Percentiles rank a stretch among this genome's conserved stretches.
These are phyloP conservation scores for Drosophila histrio DNA, from an alignment of 2,888 invertebrate genomes.

Conservation along the genomic window DNA sequence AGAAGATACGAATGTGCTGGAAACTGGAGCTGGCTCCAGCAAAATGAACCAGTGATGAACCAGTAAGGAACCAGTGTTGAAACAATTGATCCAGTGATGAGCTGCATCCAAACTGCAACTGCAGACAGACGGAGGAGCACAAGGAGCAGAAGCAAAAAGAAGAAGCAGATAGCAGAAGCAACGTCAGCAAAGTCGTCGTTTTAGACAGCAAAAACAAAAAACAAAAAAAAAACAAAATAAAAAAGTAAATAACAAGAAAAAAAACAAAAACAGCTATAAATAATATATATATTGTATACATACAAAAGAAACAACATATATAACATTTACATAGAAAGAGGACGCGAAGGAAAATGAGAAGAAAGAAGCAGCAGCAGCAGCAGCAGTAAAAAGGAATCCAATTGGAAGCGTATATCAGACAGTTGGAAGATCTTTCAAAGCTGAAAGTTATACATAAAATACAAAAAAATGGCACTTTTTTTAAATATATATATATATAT, in stretches of 20 bases:
- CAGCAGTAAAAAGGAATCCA: background rate
- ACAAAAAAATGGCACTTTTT: constrained; percentile 2
- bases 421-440: constrained; percentile 9
- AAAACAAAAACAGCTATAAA: constrained; percentile 53
- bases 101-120: constrained; percentile 9
- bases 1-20: background rate
- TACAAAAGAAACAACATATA: constrained; percentile 30
- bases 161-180: constrained; percentile 22
- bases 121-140: constrained; percentile 2
- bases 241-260: background rate
- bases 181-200: constrained; percentile 59
- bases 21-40: constrained; percentile 69
- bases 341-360: constrained; percentile 1
- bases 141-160: background rate
- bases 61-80: constrained; percentile 6
- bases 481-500: constrained; percentile 29
- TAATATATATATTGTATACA: constrained; percentile 55
- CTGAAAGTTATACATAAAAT: constrained; percentile 14
- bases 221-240: constrained; percentile 13
- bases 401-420: background rate
- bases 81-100: constrained; percentile 21
- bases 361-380: background rate
- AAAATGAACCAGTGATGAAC: constrained; percentile 17
- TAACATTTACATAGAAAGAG: constrained; percentile 47
- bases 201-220: constrained; percentile 52